Percentiles rank a stretch among this genome's conserved stretches.
phyloP scores from a whole-genome alignment of 2,888 invertebrate species.

The Tanypteryx hageni region DNA sequence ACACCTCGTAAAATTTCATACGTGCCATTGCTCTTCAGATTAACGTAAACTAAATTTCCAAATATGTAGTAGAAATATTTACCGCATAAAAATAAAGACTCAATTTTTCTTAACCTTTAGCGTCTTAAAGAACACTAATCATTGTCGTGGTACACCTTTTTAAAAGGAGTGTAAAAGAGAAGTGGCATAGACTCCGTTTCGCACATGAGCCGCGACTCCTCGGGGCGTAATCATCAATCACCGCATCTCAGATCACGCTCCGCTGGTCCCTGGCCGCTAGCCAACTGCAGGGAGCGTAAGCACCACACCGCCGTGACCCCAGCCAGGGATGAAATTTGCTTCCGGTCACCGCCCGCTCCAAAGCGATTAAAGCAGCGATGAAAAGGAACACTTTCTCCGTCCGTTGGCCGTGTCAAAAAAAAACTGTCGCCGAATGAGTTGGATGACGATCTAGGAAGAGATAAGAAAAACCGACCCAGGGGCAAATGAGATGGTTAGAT shows the following conservation, averaged over 20 bases:
- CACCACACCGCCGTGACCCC: neutral
- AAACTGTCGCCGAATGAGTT: neutral
- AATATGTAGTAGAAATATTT: no score
- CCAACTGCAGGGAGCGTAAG: neutral
- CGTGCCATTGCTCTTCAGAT: no score
- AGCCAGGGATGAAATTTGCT: neutral
- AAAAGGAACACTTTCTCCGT: neutral
- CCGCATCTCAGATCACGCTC: neutral
- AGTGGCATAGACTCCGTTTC: neutral
- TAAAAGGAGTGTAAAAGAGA: no score
- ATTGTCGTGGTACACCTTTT: no score
- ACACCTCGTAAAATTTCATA: no score
- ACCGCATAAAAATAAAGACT: no score
- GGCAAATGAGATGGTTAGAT: no score
- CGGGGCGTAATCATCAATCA: neutral
- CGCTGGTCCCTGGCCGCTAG: neutral
- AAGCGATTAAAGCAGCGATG: neutral
- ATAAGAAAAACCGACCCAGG: no score
- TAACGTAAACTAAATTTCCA: no score
- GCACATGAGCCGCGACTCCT: neutral
- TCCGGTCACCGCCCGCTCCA: constrained; percentile 21
- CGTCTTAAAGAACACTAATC: no score
- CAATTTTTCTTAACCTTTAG: no score
- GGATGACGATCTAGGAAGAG: no score
- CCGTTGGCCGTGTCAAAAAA: neutral